Base-by-base conservation (phyloP, 2,797 vertebrate genomes). In the Gouania willdenowi region DNA sequence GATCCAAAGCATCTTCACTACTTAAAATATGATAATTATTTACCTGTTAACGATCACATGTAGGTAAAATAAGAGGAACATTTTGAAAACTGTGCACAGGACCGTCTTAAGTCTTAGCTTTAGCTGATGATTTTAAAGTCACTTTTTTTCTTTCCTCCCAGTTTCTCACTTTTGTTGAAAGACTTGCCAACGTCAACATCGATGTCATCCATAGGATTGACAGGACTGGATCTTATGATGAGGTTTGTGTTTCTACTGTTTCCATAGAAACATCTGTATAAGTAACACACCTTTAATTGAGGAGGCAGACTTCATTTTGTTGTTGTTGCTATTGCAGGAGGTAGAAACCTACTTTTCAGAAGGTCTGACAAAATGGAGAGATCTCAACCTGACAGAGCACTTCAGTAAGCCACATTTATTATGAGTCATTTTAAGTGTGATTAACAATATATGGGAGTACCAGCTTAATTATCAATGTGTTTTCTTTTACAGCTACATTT, bases 161-260 rank as follows among this genome's bases (percentile, higher is more conserved):
- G 97, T 99, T 97, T 88, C 93, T 92, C 48, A 98, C 93, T 3
- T 99, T 99, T 79, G 92, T 95, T 1, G 95, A 98, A 69, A 90
- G 96, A 31, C 85, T 99, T n/a, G 89, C 91, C 26, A 95, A 93
- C 64, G 88, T 99, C 44, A 98, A 99, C 67, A 98, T 99, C 0
- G 79, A 99, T 77, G 91, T 99, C 51, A 94, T 98, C 79, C 97
- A 98, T 63, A 94, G 95, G 0, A 98, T 99, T 13, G 94, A 99
- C 79, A 87, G 93, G 69, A 94, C 91, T 31, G 91, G 91, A 32
- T 90, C 90, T 57, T 91, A 90, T 12, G 83, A 87, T 16, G 95
- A 98, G 94, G 97, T 97, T 73, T 82, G 89, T 21, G 1, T 6
- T 8, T 6, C 8, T 3, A 23, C 23, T 7, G 23, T 3, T 23